phyloP scores from a whole-genome alignment of 2,888 invertebrate genomes.

The Lampropteryx suffumata region DNA sequence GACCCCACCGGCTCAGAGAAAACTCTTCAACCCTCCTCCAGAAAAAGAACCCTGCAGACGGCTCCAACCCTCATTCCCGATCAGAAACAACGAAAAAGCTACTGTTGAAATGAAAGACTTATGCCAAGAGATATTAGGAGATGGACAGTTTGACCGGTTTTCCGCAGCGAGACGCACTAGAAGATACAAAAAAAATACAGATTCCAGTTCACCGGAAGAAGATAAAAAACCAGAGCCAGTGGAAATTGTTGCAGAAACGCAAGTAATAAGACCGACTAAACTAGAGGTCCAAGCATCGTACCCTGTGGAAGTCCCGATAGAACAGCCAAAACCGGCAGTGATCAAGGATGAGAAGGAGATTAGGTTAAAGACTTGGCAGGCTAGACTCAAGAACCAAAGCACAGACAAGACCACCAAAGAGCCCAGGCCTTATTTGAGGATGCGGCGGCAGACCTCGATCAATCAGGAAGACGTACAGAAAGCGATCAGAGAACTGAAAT shows the following conservation, averaged over 20 bases:
- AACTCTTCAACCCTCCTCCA: conserved; percentile 85
- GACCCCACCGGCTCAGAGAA: conserved; percentile 92
- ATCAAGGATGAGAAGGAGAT: conserved; percentile 82
- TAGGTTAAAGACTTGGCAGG: conserved; percentile 87
- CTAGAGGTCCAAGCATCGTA: conserved; percentile 79
- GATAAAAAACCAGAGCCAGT: conserved; percentile 74
- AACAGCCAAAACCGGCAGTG: conserved; percentile 63
- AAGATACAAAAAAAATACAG: conserved; percentile 87
- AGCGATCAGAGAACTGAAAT: conserved; percentile 85
- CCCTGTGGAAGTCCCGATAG: conserved; percentile 64
- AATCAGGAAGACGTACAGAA: conserved; percentile 87
- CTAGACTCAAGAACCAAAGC: conserved; percentile 84
- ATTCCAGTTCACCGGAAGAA: conserved; percentile 82
- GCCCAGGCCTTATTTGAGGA: conserved; percentile 73
- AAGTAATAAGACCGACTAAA: conserved; percentile 76
- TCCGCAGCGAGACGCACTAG: conserved; percentile 92
- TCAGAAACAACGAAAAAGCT: conserved; percentile 57
- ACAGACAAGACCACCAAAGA: conserved; percentile 76
- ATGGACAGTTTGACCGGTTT: conserved; percentile 93
- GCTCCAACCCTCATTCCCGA: conserved; percentile 65
- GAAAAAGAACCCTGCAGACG: conserved; percentile 84
- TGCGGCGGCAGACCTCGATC: conserved; percentile 86
- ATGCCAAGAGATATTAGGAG: conserved; percentile 84
- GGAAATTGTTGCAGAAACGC: conserved; percentile 80
- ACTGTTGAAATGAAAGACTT: conserved; percentile 69